Evolutionary conservation across 2,888 invertebrate genomes (phyloP), one percentile per base, ranked within the genome.

Genomic region (Ganaspis brasiliensis): DNA sequence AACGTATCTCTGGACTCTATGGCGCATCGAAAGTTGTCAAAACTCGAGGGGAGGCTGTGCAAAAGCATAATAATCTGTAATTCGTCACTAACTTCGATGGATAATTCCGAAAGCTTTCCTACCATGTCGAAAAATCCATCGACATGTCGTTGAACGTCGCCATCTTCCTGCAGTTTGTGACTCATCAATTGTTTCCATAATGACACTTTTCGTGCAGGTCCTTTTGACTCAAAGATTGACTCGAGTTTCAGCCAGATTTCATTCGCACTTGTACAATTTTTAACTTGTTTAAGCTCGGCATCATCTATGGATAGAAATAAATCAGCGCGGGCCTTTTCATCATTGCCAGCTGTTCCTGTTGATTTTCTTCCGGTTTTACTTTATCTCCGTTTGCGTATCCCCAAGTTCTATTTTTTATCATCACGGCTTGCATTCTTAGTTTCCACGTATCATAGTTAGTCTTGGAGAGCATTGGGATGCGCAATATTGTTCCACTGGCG

Each of bases 181-280:
- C 73, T 26, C n/a, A 77, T 76, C 10, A 83, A 52, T 19, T 70
- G 59, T 16, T 83, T 82, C 26, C 77, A 55, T 2, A 83, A 40
- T n/a, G 74, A 75, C 12, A 79, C 82, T 56, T 81, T 82, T 12
- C 76, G 35, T 2, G 82, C 82, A 10, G 81, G 81, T 1, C 81
- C 79, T 63, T 80, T 80, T 3, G 80, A 80, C 10, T 57, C 72
- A 55, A 76, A 79, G 1, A 80, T 72, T 10, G 59, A 24, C 16
- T 77, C 72, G 2, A 80, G 71, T 70, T 80, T 82, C 1, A 77
- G n/a, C 83, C 82, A 82, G n/a, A 82, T 55, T 10, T 76, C 78
- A 1, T 61, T 55, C 21, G 83, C 76, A n/a, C 81, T 83, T 2
- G 35, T 72, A 73, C 81, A 81, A 52, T 52, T 61, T 72, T 59